Conservation (phyloP, 2,888 invertebrate species). For the Eupithecia dodoneata region DNA sequence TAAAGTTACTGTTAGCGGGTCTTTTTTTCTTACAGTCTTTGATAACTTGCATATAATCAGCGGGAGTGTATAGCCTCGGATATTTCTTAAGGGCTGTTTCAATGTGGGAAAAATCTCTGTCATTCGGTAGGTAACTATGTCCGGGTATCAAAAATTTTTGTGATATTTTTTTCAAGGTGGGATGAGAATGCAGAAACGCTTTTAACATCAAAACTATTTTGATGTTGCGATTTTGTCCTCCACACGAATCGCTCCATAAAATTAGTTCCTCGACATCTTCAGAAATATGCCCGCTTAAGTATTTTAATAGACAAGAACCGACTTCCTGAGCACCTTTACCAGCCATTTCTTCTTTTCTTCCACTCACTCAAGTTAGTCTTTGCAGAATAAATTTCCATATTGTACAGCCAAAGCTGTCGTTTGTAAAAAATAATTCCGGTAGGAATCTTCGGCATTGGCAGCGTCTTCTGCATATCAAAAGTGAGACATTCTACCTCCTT, state of each 20-base stretch:
- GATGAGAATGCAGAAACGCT: neutral
- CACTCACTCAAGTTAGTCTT: conserved; percentile 16
- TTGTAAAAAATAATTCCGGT: conserved; percentile 28
- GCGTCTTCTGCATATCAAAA: conserved; percentile 16
- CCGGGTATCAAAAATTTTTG: neutral
- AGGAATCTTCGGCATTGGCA: conserved; percentile 21
- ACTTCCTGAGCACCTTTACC: conserved; percentile 19
- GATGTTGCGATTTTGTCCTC: too few species aligned
- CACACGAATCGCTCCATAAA: neutral
- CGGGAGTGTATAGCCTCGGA: too few species aligned
- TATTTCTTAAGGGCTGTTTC: too few species aligned
- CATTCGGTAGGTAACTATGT: neutral
- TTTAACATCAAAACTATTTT: too few species aligned
- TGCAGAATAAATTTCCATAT: conserved; percentile 21
- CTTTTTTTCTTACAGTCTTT: too few species aligned
- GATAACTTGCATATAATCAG: too few species aligned
- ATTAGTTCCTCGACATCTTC: neutral
- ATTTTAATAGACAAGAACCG: too few species aligned
- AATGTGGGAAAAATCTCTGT: neutral
- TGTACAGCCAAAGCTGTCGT: conserved; percentile 30
- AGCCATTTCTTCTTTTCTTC: conserved; percentile 34
- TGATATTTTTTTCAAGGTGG: neutral
- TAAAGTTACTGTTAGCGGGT: too few species aligned
- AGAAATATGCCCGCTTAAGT: neutral
- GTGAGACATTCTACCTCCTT: neutral